Base-by-base conservation (phyloP, 2,888 invertebrate species). In the Gymnosoma rotundatum region DNA sequence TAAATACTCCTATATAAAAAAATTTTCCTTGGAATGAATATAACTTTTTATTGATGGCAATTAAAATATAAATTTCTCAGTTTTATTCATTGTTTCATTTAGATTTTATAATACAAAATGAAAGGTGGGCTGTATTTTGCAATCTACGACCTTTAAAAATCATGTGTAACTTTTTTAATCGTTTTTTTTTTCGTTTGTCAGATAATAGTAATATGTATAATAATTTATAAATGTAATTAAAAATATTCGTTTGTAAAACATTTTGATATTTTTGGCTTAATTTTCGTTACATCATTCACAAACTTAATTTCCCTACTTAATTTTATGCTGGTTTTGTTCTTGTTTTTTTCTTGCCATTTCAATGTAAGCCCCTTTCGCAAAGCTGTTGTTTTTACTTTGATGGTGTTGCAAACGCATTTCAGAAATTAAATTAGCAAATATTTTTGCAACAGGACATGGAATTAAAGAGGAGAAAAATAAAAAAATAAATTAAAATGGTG, bases 361-460 rank as follows among this genome's bases (percentile, higher is more conserved):
- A 73, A 66, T 73, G 32, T 32, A 66, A 66, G n/a, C 36, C 45
- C 60, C 61, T 66, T 25, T 52, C 42, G 42, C 45, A 20, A 14
- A 25, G 12, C 50, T 45, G 25, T 25, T 63, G n/a, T 18, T 67
- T 32, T 45, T 54, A n/a, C 36, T 54, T 58, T 50, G 67, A 32
- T 70, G 54, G 7, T 61, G 42, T 16, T 32, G 64, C 36, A 45
- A 79, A 38, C 25, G 38, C 18, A 64, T 81, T 75, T 63, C 14
- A 58, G 16, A 81, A 75, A 75, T 75, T 56, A 75, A 75, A 75
- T 81, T 70, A 50, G 63, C 75, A 69, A n/a, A 54, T n/a, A 74
- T 61, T 36, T 81, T 50, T 69, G 69, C 69, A 48, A 32, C 38
- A 50, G 56, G 50, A 58, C 56, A 42, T 20, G 10, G 38, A 58